Evolutionary conservation across 2,113 vertebrate species (phyloP).

Genomic region (Mormoops blainvillei): DNA sequence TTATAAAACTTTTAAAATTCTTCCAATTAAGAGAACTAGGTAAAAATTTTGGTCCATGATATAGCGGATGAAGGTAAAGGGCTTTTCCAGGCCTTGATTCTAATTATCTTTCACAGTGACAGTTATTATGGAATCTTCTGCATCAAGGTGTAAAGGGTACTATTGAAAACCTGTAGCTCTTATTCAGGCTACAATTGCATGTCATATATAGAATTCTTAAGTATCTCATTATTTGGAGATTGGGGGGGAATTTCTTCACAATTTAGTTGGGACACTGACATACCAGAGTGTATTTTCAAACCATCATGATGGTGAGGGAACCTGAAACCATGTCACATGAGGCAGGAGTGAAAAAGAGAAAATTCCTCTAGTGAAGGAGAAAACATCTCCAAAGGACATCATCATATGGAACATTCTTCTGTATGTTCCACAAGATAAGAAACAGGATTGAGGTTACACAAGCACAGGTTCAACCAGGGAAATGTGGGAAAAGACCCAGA

Average conservation of each 20-base stretch:
- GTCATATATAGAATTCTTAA: neutral
- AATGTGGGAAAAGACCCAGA: neutral
- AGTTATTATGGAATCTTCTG: neutral
- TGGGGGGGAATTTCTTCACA: neutral
- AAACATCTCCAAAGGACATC: neutral
- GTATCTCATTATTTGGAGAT: neutral
- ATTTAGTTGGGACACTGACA: neutral
- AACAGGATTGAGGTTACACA: neutral
- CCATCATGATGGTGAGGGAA: neutral
- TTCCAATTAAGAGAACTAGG: neutral
- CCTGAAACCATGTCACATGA: neutral
- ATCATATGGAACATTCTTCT: neutral
- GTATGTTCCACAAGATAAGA: neutral
- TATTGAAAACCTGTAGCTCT: neutral
- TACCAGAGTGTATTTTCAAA: neutral
- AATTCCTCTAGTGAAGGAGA: neutral
- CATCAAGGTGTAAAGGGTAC: neutral
- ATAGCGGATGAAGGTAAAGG: neutral
- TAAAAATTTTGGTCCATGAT: neutral
- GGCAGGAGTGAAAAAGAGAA: neutral
- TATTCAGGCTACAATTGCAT: neutral
- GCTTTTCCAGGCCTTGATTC: neutral
- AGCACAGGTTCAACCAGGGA: neutral
- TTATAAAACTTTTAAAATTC: neutral
- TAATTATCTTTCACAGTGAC: neutral